phyloP scores from a whole-genome alignment of 2,113 vertebrate genomes.

The Solenodon paradoxus region DNA sequence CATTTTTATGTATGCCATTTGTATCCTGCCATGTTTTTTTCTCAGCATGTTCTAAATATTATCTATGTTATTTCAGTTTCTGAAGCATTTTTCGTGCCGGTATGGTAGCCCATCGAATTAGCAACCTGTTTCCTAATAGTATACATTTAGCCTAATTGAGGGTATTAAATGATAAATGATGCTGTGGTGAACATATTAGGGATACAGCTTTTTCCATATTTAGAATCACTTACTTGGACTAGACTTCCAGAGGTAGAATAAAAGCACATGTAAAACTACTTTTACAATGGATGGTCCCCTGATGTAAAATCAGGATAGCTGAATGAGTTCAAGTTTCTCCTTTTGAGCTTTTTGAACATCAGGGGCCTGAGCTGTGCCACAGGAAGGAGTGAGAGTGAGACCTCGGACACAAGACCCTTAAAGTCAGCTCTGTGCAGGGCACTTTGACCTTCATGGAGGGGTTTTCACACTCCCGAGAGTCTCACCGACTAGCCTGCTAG shows the following conservation, averaged over 20 bases:
- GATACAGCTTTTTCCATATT: not conserved
- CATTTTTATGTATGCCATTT: not conserved
- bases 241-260: not conserved
- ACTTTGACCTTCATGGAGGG: no score
- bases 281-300: not conserved
- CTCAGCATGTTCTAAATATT: not conserved
- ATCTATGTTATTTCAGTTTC: not conserved
- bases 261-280: not conserved
- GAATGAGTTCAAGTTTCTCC: not conserved
- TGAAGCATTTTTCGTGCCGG: not conserved
- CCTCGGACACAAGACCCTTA: rapidly evolving
- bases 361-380: no score
- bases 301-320: not conserved
- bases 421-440: not conserved
- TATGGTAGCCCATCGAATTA: not conserved
- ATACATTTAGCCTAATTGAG: not conserved
- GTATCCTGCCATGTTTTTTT: not conserved
- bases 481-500: not conserved
- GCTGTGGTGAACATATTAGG: not conserved
- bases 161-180: not conserved
- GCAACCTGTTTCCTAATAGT: not conserved
- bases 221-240: not conserved
- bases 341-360: not conserved
- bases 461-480: no score
- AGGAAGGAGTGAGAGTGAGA: no score